Conservation (phyloP, 2,113 vertebrate genomes). For the Dromiciops gliroides region DNA sequence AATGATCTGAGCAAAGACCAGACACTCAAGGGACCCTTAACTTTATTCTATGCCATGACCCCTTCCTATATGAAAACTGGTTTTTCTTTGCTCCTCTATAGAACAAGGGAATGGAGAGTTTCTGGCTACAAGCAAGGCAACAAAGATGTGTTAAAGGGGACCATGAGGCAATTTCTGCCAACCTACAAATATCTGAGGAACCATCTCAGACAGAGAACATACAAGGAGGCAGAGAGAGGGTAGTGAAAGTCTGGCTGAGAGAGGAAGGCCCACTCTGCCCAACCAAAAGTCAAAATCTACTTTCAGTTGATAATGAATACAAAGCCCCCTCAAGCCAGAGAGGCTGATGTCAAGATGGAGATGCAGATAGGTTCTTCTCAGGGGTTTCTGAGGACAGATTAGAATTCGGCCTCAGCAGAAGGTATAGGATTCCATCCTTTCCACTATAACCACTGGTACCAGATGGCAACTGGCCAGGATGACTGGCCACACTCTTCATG, state of each 20-base stretch:
- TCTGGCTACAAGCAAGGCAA: conserved; percentile 3
- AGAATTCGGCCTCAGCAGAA: not conserved
- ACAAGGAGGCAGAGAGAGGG: not conserved
- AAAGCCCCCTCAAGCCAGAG: not conserved
- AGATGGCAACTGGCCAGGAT: not conserved
- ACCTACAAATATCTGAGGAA: not conserved
- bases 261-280: not conserved
- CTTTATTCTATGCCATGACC: not conserved
- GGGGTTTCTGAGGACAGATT: not conserved
- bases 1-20: not conserved
- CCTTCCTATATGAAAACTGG: not conserved
- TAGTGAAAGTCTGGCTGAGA: not conserved
- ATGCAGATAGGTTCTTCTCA: not conserved
- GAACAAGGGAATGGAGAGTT: not conserved
- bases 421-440: not conserved
- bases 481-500: not conserved
- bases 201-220: not conserved
- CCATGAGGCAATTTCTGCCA: not conserved
- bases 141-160: not conserved
- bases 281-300: not conserved
- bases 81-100: conserved; percentile 6
- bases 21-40: not conserved
- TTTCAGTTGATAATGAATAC: not conserved
- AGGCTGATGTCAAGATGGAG: not conserved
- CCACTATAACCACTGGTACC: not conserved